Evolutionary conservation across 2,797 vertebrate genomes (phyloP).

Genomic region (Hemitrygon akajei): DNA sequence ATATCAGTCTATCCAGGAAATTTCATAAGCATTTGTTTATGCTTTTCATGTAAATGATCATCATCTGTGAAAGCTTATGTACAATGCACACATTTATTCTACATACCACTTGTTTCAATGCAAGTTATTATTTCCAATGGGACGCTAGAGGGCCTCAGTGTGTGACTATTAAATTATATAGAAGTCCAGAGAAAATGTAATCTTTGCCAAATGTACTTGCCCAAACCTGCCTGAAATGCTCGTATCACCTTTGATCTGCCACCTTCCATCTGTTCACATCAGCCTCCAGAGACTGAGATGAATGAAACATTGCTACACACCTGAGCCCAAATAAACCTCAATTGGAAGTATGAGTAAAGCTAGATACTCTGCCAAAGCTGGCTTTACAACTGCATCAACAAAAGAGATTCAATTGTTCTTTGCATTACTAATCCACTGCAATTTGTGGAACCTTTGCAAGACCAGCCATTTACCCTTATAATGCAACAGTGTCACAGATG

Average conservation of each 20-base stretch:
- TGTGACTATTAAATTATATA: not conserved
- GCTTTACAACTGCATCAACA: not conserved
- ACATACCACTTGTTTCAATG: not conserved
- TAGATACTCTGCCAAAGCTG: not conserved
- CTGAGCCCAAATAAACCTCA: slow-evolving; percentile 31
- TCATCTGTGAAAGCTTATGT: not conserved
- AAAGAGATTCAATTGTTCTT: slow-evolving; percentile 15
- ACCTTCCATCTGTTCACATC: slow-evolving; percentile 45
- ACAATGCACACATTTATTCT: not conserved
- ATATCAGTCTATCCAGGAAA: not conserved
- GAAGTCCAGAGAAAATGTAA: not conserved
- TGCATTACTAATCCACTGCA: not conserved
- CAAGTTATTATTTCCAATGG: not conserved
- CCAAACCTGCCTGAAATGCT: slow-evolving; percentile 56
- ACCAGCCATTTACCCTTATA: not conserved
- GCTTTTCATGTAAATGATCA: not conserved
- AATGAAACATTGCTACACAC: slow-evolving; percentile 42
- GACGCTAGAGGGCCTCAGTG: slow-evolving; percentile 40
- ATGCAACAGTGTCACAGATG: not conserved
- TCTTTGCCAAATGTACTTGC: slow-evolving; percentile 52
- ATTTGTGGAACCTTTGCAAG: not conserved
- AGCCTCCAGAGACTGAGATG: slow-evolving; percentile 38
- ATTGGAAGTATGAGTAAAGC: slow-evolving; percentile 21
- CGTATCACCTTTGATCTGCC: slow-evolving; percentile 41
- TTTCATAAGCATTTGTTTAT: not conserved